phyloP scores from a whole-genome alignment of 2,888 invertebrate species.

The Camptogramma bilineatum region DNA sequence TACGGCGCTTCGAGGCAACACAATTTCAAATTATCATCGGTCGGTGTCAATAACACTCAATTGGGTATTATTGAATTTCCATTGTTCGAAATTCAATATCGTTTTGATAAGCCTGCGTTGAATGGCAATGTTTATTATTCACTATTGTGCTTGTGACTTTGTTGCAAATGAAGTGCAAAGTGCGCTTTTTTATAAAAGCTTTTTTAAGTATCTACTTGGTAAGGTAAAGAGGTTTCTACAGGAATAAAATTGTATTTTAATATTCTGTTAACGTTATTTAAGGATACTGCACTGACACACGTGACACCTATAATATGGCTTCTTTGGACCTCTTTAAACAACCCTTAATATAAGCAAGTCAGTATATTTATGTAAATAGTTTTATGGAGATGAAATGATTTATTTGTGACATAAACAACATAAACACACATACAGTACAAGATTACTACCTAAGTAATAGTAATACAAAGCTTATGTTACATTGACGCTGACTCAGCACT shows the following conservation, averaged over 20 bases:
- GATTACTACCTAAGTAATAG: too few species aligned
- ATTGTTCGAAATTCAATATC: conserved; percentile 1
- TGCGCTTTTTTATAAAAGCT: background rate
- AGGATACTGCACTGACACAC: background rate
- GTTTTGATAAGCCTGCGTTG: background rate
- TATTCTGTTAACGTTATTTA: background rate
- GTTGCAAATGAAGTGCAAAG: background rate
- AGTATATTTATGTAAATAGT: too few species aligned
- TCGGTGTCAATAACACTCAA: conserved; percentile 3
- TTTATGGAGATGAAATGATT: too few species aligned
- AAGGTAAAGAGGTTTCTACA: background rate
- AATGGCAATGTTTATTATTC: background rate
- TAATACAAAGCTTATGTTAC: too few species aligned
- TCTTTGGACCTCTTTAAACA: background rate
- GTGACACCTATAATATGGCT: background rate
- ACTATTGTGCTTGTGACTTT: background rate
- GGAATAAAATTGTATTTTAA: background rate
- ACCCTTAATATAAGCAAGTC: too few species aligned
- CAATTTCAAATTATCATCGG: background rate
- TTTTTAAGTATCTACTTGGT: background rate
- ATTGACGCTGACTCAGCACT: too few species aligned
- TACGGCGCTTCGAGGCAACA: background rate
- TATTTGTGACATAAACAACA: too few species aligned
- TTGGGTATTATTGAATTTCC: conserved; percentile 4
- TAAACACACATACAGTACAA: too few species aligned